These are phyloP conservation scores for Papilio polytes DNA, from an alignment of 1,140 invertebrate species.

Conservation along the genomic window DNA sequence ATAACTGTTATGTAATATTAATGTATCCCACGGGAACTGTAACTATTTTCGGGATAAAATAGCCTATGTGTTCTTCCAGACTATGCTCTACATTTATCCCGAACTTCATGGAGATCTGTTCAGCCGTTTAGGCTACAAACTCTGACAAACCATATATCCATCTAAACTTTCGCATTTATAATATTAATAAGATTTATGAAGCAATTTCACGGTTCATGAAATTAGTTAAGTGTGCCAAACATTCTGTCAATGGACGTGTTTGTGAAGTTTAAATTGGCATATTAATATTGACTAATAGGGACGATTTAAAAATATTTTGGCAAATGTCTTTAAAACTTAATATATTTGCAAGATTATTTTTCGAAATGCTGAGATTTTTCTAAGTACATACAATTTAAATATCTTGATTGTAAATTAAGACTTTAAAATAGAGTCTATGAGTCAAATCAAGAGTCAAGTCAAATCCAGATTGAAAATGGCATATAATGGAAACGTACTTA, in stretches of 20 bases:
- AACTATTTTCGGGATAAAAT: no score
- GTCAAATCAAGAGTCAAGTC: no score
- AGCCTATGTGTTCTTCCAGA: no score
- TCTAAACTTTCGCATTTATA: no score
- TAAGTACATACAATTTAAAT: neutral
- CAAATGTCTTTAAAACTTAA: neutral
- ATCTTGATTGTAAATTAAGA: no score
- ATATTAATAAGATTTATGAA: no score
- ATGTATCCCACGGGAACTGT: no score
- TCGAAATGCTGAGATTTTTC: neutral
- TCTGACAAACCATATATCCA: no score
- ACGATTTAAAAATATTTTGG: slow-evolving; percentile 17
- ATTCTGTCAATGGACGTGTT: neutral
- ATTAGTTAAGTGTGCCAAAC: slow-evolving; percentile 18
- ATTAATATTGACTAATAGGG: slow-evolving; percentile 20
- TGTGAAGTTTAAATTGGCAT: slow-evolving; percentile 3
- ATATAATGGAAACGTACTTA: neutral
- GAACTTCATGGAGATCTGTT: no score
- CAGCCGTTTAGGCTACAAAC: no score
- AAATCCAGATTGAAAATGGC: slow-evolving; percentile 4
- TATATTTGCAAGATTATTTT: neutral
- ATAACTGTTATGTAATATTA: neutral
- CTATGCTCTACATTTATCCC: no score
- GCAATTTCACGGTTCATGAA: slow-evolving; percentile 14
- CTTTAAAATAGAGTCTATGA: neutral